phyloP scores from a whole-genome alignment of 1,140 invertebrate genomes.

The Chironomus striatipennis region DNA sequence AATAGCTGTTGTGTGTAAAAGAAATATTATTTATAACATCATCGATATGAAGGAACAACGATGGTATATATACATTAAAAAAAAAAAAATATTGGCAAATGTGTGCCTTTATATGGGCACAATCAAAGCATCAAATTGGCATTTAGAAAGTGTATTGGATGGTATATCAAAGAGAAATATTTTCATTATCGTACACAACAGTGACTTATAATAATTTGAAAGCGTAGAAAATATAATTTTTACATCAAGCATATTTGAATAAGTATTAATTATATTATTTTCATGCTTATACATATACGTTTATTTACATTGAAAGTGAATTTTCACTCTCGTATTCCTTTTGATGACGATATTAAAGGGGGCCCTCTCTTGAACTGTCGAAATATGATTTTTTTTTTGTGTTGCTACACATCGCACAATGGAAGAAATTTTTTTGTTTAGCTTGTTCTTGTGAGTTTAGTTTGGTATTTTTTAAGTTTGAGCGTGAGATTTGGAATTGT shows the following conservation, averaged over 20 bases:
- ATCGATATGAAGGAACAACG: too few species aligned
- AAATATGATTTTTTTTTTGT: too few species aligned
- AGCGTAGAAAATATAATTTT: background rate
- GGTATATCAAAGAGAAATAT: background rate
- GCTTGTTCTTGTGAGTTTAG: too few species aligned
- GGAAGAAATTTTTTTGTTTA: too few species aligned
- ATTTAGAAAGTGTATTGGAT: background rate
- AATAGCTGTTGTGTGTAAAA: too few species aligned
- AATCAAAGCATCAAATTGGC: slow-evolving; percentile 3
- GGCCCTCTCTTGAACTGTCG: too few species aligned
- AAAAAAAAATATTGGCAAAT: background rate
- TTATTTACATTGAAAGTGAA: background rate
- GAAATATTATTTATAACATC: too few species aligned
- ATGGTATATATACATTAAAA: too few species aligned
- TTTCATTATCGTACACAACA: background rate
- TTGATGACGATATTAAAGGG: background rate
- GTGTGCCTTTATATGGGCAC: background rate
- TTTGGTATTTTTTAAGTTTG: too few species aligned
- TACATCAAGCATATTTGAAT: background rate
- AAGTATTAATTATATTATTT: background rate
- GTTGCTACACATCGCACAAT: too few species aligned
- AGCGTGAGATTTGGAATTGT: too few species aligned
- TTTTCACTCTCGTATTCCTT: background rate
- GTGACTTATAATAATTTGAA: background rate
- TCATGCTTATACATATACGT: background rate